Percentiles rank a stretch among this genome's conserved stretches.
Evolutionary conservation across 2,113 vertebrate genomes (phyloP).

Genomic region (Nettapus auritus): DNA sequence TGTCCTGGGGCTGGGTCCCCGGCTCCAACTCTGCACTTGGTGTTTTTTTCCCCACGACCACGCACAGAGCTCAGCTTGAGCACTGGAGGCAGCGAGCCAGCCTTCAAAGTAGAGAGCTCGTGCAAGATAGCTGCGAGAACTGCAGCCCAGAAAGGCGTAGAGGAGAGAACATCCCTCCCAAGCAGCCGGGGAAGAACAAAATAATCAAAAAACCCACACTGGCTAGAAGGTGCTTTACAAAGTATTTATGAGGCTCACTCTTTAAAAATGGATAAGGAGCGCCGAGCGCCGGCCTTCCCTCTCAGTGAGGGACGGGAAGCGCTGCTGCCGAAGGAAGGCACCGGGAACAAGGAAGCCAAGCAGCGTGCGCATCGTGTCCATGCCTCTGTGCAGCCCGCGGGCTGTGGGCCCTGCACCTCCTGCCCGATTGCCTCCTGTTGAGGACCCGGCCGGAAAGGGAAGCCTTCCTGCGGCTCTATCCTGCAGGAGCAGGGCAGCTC

Average conservation of each 20-base stretch:
- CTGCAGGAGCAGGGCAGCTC: neutral
- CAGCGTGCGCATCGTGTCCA: rapidly evolving
- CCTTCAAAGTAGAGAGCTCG: neutral
- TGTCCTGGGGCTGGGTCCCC: neutral
- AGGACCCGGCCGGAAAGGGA: rapidly evolving
- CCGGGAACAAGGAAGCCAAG: neutral
- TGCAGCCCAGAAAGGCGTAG: neutral
- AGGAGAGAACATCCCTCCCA: neutral
- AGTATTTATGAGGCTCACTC: slow-evolving; percentile 60
- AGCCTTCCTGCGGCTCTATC: neutral
- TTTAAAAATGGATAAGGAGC: slow-evolving; percentile 65
- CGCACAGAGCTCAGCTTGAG: neutral
- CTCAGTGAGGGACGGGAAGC: neutral
- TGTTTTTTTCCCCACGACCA: neutral
- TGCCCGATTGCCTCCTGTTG: too few relatives aligned
- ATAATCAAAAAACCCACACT: slow-evolving; percentile 3
- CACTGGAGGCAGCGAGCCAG: neutral
- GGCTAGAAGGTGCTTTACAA: slow-evolving; percentile 62
- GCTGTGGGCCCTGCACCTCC: neutral
- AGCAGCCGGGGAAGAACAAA: neutral
- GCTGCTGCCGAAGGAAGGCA: neutral
- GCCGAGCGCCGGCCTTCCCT: neutral
- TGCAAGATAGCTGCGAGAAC: neutral
- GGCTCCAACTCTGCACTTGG: neutral
- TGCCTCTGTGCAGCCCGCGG: neutral